Evolutionary conservation across 2,797 vertebrate genomes (phyloP).

Genomic region (Glossophaga mutica): DNA sequence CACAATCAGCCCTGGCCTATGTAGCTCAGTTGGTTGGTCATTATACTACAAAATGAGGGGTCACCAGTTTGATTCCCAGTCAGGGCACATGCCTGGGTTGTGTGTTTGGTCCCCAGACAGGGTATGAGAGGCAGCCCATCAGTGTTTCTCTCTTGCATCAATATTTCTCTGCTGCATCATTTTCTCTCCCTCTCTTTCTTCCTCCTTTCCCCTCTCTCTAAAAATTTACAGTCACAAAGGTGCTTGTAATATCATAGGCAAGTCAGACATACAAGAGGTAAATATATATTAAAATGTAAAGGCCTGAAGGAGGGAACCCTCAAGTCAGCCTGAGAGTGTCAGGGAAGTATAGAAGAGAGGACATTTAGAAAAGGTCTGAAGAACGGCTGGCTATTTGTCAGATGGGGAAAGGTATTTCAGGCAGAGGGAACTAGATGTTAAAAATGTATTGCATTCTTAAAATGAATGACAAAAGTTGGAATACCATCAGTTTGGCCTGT

Average conservation of each 20-base stretch:
- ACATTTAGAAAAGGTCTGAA: background rate
- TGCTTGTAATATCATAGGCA: background rate
- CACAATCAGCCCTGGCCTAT: too few relatives aligned
- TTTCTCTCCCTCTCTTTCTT: background rate
- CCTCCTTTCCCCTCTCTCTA: background rate
- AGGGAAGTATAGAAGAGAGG: background rate
- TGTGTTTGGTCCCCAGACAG: background rate
- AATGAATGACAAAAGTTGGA: background rate
- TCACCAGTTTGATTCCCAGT: background rate
- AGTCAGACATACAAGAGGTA: background rate
- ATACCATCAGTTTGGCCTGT: background rate
- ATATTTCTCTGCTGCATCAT: too few relatives aligned
- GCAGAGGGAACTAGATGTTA: background rate
- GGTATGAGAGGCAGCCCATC: background rate
- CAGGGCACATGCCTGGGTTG: background rate
- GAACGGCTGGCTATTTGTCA: background rate
- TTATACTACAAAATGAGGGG: too few relatives aligned
- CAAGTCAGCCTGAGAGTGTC: background rate
- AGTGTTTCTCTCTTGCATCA: background rate
- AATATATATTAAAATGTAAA: background rate
- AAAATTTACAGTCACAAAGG: background rate
- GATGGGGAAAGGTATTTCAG: background rate
- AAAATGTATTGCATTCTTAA: background rate
- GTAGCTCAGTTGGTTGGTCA: too few relatives aligned
- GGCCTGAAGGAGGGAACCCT: background rate